Percentiles rank a stretch among this genome's conserved stretches.
These are phyloP conservation scores for Brachionus paranguensis DNA, from an alignment of 1,140 invertebrate species.

Conservation along the genomic window DNA sequence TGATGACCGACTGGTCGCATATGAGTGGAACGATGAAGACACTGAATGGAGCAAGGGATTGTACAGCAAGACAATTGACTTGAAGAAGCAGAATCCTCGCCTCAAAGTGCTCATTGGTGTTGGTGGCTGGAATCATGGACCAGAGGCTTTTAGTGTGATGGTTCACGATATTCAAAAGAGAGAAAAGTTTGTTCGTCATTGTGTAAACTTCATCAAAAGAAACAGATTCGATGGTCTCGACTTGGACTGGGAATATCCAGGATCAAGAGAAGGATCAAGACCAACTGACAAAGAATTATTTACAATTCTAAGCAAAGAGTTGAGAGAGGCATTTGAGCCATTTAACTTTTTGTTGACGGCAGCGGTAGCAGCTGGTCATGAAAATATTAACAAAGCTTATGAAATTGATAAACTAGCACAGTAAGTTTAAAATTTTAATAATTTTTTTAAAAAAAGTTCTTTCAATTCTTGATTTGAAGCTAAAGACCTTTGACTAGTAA, in stretches of 20 bases:
- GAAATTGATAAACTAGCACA: too few relatives aligned
- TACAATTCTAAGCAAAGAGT: conserved; percentile 9
- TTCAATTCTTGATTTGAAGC: too few relatives aligned
- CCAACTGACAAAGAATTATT: conserved; percentile 41
- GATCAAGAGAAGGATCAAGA: conserved; percentile 42
- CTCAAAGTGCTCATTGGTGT: conserved; percentile 73
- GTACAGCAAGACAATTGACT: background rate
- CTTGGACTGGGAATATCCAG: conserved; percentile 48
- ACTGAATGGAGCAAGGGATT: conserved; percentile 7
- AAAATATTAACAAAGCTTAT: too few relatives aligned
- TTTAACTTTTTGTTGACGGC: background rate
- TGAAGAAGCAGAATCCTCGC: conserved; percentile 54
- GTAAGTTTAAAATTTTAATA: too few relatives aligned
- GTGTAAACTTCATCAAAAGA: conserved; percentile 51
- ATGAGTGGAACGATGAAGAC: conserved; percentile 72
- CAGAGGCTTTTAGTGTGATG: conserved; percentile 68
- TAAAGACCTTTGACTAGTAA: too few relatives aligned
- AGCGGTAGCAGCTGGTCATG: too few relatives aligned
- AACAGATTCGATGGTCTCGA: conserved; percentile 51
- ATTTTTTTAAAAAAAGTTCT: too few relatives aligned
- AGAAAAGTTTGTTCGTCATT: conserved; percentile 32
- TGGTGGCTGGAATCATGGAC: conserved; percentile 83
- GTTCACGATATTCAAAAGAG: conserved; percentile 60
- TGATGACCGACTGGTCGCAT: conserved; percentile 73
- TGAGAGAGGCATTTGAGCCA: background rate